A percentile compares a stretch with the other conserved stretches of the same genome.
Evolutionary conservation across 2,113 vertebrate genomes (phyloP).

Genomic region (Pionites leucogaster): DNA sequence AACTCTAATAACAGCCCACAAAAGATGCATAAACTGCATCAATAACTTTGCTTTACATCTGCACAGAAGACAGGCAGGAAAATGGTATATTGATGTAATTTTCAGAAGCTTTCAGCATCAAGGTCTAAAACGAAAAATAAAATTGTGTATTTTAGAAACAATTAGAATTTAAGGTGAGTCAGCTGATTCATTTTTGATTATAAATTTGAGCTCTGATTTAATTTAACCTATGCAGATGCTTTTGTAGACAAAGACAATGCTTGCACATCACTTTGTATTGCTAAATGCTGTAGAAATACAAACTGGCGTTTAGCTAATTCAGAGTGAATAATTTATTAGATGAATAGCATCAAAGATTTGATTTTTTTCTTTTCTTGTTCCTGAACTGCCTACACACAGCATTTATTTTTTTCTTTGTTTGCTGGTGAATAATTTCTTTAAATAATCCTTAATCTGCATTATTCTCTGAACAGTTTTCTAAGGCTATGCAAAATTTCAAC

Average conservation of each 20-base stretch:
- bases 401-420: neutral
- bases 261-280: neutral
- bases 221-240: neutral
- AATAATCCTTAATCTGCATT: neutral
- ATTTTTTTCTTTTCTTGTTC: neutral
- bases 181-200: neutral
- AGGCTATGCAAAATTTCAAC: neutral
- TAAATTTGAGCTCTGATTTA: neutral
- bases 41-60: neutral
- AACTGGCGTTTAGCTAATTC: neutral
- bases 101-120: neutral
- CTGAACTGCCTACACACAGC: neutral
- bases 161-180: neutral
- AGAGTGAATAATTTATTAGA: slow-evolving; percentile 26
- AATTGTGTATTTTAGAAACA: neutral
- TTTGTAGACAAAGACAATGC: neutral
- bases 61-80: neutral
- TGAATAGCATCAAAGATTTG: neutral
- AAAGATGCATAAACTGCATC: neutral
- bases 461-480: neutral
- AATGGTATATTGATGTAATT: neutral
- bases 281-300: slow-evolving; percentile 18
- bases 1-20: slow-evolving; percentile 36
- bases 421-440: neutral
- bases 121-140: slow-evolving; percentile 7